These are phyloP conservation scores for Verasper variegatus DNA, from an alignment of 2,113 vertebrate genomes.

Conservation along the genomic window DNA sequence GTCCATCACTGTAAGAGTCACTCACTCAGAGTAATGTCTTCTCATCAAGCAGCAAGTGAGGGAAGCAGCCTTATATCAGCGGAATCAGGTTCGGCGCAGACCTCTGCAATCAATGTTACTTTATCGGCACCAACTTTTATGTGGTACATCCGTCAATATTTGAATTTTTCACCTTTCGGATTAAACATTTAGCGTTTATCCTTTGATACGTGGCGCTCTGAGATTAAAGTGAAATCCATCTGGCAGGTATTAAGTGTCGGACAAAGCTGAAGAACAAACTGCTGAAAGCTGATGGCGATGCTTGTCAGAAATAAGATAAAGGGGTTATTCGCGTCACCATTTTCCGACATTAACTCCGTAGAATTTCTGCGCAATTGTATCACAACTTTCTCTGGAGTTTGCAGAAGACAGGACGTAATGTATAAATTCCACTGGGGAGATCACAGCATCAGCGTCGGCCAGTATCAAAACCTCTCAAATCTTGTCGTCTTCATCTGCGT, in stretches of 20 bases:
- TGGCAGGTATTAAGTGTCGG: slow-evolving; percentile 13
- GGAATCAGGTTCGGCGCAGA: slow-evolving; percentile 29
- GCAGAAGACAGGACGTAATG: no score
- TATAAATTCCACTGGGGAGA: no score
- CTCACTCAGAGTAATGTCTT: slow-evolving; percentile 52
- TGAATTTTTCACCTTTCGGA: slow-evolving; percentile 55
- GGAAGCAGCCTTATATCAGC: slow-evolving; percentile 22
- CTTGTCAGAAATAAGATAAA: slow-evolving; percentile 5
- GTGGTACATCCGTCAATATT: slow-evolving; percentile 54
- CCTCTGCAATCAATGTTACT: slow-evolving; percentile 59
- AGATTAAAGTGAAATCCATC: slow-evolving; percentile 48
- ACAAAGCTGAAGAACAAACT: slow-evolving; percentile 24
- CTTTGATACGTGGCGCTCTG: slow-evolving; percentile 37
- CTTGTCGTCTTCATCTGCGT: no score
- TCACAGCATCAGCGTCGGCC: no score
- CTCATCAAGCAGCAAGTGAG: slow-evolving; percentile 33
- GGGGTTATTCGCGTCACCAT: not conserved
- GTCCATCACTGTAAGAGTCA: slow-evolving; percentile 43
- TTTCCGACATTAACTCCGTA: no score
- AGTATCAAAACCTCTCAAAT: no score
- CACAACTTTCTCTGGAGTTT: no score
- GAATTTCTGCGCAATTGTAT: no score
- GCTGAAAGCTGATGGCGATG: slow-evolving; percentile 1
- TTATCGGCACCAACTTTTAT: slow-evolving; percentile 49
- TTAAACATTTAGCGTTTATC: slow-evolving; percentile 53